These are phyloP conservation scores for Mus musculus DNA, from an alignment of 2,113 vertebrate genomes.

Conservation along the genomic window DNA sequence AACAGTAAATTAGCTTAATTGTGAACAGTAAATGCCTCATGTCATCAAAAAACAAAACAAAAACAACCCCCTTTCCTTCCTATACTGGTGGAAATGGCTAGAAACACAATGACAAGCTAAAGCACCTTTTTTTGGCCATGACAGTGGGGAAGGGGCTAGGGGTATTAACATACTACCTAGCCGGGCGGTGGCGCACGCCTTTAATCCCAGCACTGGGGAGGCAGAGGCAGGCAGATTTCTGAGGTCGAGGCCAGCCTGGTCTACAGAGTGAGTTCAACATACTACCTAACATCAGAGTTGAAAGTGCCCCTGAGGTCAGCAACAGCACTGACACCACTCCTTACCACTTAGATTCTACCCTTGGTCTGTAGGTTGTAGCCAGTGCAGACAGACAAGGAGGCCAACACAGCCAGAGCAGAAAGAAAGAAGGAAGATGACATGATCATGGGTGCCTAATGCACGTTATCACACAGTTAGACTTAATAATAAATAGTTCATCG, in stretches of 20 bases:
- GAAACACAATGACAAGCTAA: background rate
- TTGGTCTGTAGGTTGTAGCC: background rate
- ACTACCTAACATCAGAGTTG: background rate
- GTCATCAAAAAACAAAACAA: background rate
- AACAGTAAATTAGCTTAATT: background rate
- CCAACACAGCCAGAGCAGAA: background rate
- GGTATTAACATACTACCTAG: too few relatives aligned
- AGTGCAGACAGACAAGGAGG: background rate
- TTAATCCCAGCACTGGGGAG: too few relatives aligned
- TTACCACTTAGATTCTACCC: accelerated
- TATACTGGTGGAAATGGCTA: background rate
- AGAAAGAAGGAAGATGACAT: background rate
- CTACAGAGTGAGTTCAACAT: background rate
- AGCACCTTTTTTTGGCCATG: background rate
- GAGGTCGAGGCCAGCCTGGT: too few relatives aligned
- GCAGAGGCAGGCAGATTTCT: too few relatives aligned
- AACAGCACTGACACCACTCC: background rate
- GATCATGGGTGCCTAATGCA: background rate
- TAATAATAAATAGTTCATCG: too few relatives aligned
- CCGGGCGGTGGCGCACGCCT: too few relatives aligned
- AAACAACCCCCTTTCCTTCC: background rate
- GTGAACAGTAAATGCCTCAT: background rate
- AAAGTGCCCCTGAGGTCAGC: background rate
- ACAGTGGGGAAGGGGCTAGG: background rate
- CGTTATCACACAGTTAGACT: accelerated